Evolutionary conservation across 1,140 invertebrate species (phyloP).

Genomic region (Camponotus floridanus): DNA sequence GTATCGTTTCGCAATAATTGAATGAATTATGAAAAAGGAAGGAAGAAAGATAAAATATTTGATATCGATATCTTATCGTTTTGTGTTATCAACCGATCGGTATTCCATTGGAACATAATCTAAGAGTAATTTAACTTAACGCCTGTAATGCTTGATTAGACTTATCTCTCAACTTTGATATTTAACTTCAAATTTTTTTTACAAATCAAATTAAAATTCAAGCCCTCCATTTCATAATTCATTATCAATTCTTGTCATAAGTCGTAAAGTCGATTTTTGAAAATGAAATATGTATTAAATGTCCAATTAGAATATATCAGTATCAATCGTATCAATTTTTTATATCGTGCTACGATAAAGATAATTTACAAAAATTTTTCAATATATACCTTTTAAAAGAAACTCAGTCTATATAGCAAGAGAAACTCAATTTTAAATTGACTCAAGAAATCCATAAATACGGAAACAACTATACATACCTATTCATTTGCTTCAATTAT

Average conservation of each 20-base stretch:
- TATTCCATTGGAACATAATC: neutral
- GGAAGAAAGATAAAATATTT: neutral
- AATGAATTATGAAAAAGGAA: slow-evolving; percentile 38
- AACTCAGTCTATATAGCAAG: neutral
- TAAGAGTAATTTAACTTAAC: neutral
- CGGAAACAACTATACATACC: neutral
- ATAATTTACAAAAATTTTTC: neutral
- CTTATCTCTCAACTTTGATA: neutral
- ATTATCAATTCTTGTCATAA: neutral
- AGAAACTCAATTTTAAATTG: neutral
- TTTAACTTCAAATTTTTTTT: slow-evolving; percentile 6
- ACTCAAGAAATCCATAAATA: neutral
- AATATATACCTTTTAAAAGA: neutral
- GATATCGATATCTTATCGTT: slow-evolving; percentile 31
- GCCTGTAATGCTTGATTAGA: neutral
- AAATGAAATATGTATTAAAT: neutral
- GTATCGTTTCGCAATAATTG: slow-evolving; percentile 49
- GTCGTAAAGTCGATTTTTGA: neutral
- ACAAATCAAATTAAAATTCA: neutral
- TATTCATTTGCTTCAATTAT: slow-evolving; percentile 45
- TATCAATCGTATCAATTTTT: slow-evolving; percentile 5
- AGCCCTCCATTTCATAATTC: neutral
- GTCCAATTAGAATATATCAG: neutral
- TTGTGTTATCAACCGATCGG: slow-evolving; percentile 13
- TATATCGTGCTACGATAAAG: neutral